phyloP scores from a whole-genome alignment of 2,888 invertebrate genomes.

The Tricholauxania praeusta region DNA sequence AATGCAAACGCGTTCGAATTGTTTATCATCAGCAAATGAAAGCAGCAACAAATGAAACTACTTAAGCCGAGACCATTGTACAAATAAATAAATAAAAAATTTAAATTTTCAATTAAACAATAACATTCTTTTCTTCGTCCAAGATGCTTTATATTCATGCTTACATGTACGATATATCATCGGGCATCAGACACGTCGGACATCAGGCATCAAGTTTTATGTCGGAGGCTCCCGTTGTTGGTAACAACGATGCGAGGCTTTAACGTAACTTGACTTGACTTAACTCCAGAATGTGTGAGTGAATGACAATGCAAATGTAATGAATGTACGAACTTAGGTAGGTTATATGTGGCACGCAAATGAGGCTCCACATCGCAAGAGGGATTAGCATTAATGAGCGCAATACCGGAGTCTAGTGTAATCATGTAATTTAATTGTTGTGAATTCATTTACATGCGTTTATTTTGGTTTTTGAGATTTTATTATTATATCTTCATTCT shows the following conservation, averaged over 20 bases:
- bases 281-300: too few relatives aligned
- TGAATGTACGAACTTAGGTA: not conserved
- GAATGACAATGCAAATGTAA: too few relatives aligned
- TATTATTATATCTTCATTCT: too few relatives aligned
- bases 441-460: slow-evolving; percentile 45
- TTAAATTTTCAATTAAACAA: slow-evolving; percentile 27
- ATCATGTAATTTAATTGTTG: slow-evolving; percentile 53
- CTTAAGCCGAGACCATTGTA: not conserved
- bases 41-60: slow-evolving; percentile 13
- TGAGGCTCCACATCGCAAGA: not conserved
- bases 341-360: not conserved
- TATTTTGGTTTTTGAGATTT: slow-evolving; percentile 17
- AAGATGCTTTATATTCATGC: too few relatives aligned
- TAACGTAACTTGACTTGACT: too few relatives aligned
- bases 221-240: not conserved
- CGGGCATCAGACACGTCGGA: too few relatives aligned
- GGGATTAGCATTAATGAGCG: slow-evolving; percentile 42
- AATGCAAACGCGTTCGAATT: not conserved
- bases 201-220: too few relatives aligned
- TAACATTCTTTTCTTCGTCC: not conserved
- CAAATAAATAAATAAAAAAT: slow-evolving; percentile 23
- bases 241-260: not conserved
- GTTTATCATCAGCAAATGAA: slow-evolving; percentile 21
- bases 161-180: too few relatives aligned
- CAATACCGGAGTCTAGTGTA: slow-evolving; percentile 46